phyloP scores from a whole-genome alignment of 2,113 vertebrate genomes.

The Gracilinanus agilis region DNA sequence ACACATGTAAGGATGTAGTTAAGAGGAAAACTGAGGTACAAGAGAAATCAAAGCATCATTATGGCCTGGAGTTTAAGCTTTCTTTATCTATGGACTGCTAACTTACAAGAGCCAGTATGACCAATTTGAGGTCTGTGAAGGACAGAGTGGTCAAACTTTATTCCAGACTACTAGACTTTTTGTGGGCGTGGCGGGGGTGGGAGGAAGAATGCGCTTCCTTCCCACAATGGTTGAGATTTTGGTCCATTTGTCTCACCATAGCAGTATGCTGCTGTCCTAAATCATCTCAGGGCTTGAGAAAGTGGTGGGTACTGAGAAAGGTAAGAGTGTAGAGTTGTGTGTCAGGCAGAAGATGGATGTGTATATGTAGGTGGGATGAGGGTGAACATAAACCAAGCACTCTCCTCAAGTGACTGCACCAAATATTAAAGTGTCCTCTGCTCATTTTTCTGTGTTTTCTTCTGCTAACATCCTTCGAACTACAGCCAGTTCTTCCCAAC shows the following conservation, averaged over 20 bases:
- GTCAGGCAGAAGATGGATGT: neutral
- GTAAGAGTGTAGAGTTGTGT: neutral
- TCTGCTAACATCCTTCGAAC: neutral
- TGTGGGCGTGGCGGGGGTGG: too few species aligned
- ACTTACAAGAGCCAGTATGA: neutral
- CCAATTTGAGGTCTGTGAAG: neutral
- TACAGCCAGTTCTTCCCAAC: neutral
- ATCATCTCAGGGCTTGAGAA: neutral
- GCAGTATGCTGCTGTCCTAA: neutral
- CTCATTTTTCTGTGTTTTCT: neutral
- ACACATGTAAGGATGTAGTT: neutral
- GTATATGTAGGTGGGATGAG: neutral
- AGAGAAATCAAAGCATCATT: constrained; percentile 27
- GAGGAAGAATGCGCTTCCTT: neutral
- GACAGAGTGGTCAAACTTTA: neutral
- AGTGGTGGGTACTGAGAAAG: neutral
- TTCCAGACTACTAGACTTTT: neutral
- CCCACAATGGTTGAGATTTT: neutral
- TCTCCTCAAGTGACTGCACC: neutral
- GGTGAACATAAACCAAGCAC: neutral
- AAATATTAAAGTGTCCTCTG: neutral
- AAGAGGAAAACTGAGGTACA: neutral
- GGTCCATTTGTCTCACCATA: neutral
- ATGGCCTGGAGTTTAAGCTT: neutral
- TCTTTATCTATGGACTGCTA: neutral